phyloP scores from a whole-genome alignment of 2,113 vertebrate species.

The Acrocephalus arundinaceus region DNA sequence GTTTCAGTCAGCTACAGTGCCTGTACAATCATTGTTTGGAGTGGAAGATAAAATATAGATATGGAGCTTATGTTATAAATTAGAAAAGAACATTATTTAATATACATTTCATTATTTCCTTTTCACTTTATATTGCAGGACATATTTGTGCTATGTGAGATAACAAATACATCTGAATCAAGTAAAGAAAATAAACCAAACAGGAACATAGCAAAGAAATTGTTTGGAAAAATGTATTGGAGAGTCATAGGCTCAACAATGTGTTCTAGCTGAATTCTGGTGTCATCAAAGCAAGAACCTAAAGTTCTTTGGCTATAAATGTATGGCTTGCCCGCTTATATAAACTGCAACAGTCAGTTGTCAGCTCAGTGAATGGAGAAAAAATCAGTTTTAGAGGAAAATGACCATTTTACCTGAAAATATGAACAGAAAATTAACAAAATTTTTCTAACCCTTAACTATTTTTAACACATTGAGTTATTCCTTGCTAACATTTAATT shows the following conservation, averaged over 20 bases:
- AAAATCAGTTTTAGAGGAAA: not conserved
- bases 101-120: not conserved
- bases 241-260: not conserved
- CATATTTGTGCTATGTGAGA: not conserved
- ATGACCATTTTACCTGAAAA: not conserved
- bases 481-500: not conserved
- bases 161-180: not conserved
- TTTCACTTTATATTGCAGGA: not conserved
- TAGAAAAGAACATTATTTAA: not conserved
- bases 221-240: not conserved
- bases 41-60: not conserved
- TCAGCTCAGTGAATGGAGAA: not conserved
- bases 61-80: not conserved
- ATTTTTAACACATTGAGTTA: not conserved
- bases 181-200: not conserved
- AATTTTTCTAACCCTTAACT: not conserved
- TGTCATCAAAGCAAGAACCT: not conserved
- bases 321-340: not conserved
- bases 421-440: not conserved
- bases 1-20: not conserved
- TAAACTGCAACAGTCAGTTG: not conserved
- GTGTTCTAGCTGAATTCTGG: not conserved
- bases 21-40: not conserved
- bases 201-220: not conserved
- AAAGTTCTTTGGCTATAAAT: not conserved